phyloP scores from a whole-genome alignment of 2,113 vertebrate genomes.

The Tricholaema leucomelas region DNA sequence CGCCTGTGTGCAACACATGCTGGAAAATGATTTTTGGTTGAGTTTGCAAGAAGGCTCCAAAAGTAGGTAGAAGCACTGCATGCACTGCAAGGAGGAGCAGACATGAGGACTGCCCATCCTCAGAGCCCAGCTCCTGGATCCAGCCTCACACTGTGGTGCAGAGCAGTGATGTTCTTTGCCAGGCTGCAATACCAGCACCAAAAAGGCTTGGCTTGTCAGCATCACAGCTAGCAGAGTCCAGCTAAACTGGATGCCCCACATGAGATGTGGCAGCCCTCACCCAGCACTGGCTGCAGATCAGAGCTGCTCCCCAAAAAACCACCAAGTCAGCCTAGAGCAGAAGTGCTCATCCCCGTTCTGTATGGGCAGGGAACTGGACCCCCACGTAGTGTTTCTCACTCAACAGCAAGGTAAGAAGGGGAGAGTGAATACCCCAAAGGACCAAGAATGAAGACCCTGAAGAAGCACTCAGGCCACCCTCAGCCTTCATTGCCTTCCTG shows the following conservation, averaged over 20 bases:
- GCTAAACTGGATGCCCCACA: fast-evolving
- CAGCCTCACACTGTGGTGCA: fast-evolving
- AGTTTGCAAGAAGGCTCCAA: not conserved
- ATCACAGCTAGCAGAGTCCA: fast-evolving
- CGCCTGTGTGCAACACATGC: not conserved
- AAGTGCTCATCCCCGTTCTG: not conserved
- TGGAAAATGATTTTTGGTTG: not conserved
- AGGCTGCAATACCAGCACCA: not conserved
- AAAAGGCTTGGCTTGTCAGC: not conserved
- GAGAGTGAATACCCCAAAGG: fast-evolving
- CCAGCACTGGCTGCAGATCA: not conserved
- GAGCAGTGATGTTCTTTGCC: not conserved
- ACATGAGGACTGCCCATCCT: not conserved
- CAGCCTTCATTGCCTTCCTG: not conserved
- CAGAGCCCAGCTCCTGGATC: not conserved
- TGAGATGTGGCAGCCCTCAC: not conserved
- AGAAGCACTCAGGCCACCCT: not conserved
- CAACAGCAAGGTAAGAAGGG: not conserved
- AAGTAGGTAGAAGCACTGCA: not conserved
- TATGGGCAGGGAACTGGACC: fast-evolving
- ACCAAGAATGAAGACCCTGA: not conserved
- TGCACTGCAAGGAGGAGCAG: not conserved
- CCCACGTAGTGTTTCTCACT: fast-evolving
- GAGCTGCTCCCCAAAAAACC: not conserved
- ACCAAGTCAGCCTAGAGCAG: not conserved